phyloP scores from a whole-genome alignment of 2,888 invertebrate species.

The Tromatobia lineatoria region DNA sequence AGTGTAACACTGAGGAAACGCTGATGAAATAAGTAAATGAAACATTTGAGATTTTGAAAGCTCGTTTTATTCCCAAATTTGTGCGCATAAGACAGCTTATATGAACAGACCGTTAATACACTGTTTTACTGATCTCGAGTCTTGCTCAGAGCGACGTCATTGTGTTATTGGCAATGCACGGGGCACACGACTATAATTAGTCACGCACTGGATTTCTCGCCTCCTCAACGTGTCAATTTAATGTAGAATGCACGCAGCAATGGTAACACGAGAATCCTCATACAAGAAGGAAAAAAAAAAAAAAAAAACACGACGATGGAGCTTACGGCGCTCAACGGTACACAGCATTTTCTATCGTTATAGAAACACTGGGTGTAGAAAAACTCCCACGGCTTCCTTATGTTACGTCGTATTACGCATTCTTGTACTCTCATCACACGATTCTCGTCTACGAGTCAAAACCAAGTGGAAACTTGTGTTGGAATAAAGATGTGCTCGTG shows the following conservation, averaged over 20 bases:
- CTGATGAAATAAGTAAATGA: background rate
- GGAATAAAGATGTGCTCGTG: constrained; percentile 41
- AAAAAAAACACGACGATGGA: constrained; percentile 33
- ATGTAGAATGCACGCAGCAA: constrained; percentile 1
- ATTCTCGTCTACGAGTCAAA: constrained; percentile 69
- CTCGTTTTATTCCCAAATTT: background rate
- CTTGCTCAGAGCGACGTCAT: background rate
- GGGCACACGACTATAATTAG: constrained; percentile 62
- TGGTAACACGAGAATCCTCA: constrained; percentile 11
- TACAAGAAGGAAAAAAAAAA: background rate
- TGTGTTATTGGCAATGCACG: constrained; percentile 20
- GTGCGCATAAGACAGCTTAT: too few relatives aligned
- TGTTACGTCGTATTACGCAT: constrained; percentile 65
- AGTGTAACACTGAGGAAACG: background rate
- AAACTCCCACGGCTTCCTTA: constrained; percentile 73
- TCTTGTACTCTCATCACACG: constrained; percentile 63
- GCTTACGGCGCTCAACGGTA: background rate
- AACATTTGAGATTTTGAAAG: background rate
- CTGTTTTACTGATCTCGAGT: background rate
- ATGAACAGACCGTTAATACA: too few relatives aligned
- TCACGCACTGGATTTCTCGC: constrained; percentile 41
- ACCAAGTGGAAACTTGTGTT: constrained; percentile 47
- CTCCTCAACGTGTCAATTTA: constrained; percentile 22
- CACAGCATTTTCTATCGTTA: constrained; percentile 22
- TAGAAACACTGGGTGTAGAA: constrained; percentile 54